These are phyloP conservation scores for Gymnorhina tibicen DNA, from an alignment of 2,113 vertebrate genomes.

Conservation along the genomic window DNA sequence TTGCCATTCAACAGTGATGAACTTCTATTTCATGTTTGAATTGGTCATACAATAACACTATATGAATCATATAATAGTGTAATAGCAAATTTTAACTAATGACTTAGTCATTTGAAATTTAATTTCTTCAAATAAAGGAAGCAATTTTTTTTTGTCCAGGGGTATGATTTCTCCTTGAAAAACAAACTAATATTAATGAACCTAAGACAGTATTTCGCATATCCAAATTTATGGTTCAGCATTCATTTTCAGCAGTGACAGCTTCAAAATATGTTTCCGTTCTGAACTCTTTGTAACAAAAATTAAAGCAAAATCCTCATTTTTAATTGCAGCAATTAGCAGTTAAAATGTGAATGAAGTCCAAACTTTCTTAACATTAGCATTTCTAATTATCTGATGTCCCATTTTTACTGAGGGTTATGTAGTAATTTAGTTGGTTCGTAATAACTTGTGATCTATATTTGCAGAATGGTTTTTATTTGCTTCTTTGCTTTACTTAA, in stretches of 20 bases:
- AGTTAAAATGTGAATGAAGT: neutral
- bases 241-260: neutral
- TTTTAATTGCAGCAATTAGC: slow-evolving; percentile 58
- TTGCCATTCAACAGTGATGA: neutral
- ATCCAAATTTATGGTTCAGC: neutral
- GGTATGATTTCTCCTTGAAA: neutral
- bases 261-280: slow-evolving; percentile 6
- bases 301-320: neutral
- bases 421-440: slow-evolving; percentile 44
- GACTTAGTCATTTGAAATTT: neutral
- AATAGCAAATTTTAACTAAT: neutral
- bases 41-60: neutral
- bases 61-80: neutral
- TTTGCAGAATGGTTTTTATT: slow-evolving; percentile 38
- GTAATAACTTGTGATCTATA: slow-evolving; percentile 37
- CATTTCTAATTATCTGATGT: slow-evolving; percentile 49
- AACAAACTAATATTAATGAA: neutral
- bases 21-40: neutral
- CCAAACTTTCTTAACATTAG: slow-evolving; percentile 36
- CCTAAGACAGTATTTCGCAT: neutral
- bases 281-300: slow-evolving; percentile 1
- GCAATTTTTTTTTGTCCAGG: neutral
- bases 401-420: slow-evolving; percentile 34
- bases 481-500: slow-evolving; percentile 29
- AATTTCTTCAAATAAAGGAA: neutral